Conservation (phyloP, 2,888 invertebrate genomes). For the Icerya purchasi region DNA sequence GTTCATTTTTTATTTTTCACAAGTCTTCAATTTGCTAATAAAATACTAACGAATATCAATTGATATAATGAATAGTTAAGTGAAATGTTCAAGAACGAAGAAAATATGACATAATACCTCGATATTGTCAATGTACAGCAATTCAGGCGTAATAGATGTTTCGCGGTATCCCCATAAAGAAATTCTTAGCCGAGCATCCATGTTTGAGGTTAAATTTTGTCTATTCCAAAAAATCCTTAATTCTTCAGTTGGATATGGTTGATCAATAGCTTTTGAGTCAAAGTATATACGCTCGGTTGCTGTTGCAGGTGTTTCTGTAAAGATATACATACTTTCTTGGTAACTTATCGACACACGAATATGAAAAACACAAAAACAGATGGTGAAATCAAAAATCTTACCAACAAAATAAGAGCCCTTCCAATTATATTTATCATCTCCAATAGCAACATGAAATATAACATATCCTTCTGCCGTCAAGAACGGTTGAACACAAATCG, state of each 20-base stretch:
- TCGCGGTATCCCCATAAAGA: conserved; percentile 80
- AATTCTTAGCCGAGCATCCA: conserved; percentile 52
- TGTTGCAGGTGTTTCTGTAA: conserved; percentile 69
- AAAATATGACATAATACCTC: conserved; percentile 36
- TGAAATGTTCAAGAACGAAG: too few relatives aligned
- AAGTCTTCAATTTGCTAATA: too few relatives aligned
- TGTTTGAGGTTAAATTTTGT: conserved; percentile 61
- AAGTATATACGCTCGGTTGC: conserved; percentile 72
- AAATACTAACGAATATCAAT: too few relatives aligned
- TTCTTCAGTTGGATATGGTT: conserved; percentile 24
- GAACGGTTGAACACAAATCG: conserved; percentile 71
- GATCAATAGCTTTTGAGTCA: conserved; percentile 23
- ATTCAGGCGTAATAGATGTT: conserved; percentile 52
- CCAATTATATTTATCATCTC: conserved; percentile 66
- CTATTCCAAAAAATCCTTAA: conserved; percentile 65
- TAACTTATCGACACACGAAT: too few relatives aligned
- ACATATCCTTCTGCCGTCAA: conserved; percentile 75
- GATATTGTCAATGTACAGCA: conserved; percentile 57
- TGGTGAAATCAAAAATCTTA: conserved; percentile 26
- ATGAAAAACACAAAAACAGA: neutral
- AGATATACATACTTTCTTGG: too few relatives aligned
- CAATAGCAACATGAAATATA: conserved; percentile 62
- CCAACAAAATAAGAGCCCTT: conserved; percentile 78
- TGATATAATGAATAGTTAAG: too few relatives aligned
- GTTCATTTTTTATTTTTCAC: too few relatives aligned